phyloP scores from a whole-genome alignment of 2,113 vertebrate genomes.

The Oncorhynchus gorbuscha region DNA sequence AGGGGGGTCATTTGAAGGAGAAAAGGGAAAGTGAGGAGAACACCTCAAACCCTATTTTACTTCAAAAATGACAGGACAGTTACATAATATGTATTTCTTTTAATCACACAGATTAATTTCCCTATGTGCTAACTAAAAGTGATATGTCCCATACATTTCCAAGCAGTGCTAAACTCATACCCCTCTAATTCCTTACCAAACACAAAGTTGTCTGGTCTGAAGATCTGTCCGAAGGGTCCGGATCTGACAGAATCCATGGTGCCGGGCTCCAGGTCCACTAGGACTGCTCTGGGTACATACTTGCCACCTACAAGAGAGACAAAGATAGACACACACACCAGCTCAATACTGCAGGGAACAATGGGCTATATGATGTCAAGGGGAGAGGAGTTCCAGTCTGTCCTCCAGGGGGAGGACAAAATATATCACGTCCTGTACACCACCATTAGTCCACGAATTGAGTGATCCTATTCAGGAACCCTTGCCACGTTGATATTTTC shows the following conservation, averaged over 20 bases:
- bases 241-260: slow-evolving; percentile 86
- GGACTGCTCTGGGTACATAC: slow-evolving; percentile 77
- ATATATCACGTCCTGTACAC: background rate
- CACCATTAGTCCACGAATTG: no score
- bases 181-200: slow-evolving; percentile 72
- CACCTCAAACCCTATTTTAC: background rate
- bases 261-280: slow-evolving; percentile 82
- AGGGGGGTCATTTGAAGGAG: background rate
- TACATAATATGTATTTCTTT: background rate
- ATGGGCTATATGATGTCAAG: background rate
- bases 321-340: slow-evolving; percentile 15
- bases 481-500: no score
- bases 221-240: slow-evolving; percentile 69
- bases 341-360: slow-evolving; percentile 20
- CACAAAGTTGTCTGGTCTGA: slow-evolving; percentile 80
- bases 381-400: background rate
- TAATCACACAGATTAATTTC: no score
- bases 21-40: background rate
- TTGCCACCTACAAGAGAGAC: slow-evolving; percentile 72
- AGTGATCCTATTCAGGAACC: no score
- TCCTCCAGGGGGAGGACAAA: background rate
- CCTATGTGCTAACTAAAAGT: background rate
- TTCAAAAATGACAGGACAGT: background rate
- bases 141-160: background rate
- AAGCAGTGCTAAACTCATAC: background rate